Percentiles rank a stretch among this genome's conserved stretches.
These are phyloP conservation scores for Minunthozetes semirufus DNA, from an alignment of 2,888 invertebrate genomes.

Conservation along the genomic window DNA sequence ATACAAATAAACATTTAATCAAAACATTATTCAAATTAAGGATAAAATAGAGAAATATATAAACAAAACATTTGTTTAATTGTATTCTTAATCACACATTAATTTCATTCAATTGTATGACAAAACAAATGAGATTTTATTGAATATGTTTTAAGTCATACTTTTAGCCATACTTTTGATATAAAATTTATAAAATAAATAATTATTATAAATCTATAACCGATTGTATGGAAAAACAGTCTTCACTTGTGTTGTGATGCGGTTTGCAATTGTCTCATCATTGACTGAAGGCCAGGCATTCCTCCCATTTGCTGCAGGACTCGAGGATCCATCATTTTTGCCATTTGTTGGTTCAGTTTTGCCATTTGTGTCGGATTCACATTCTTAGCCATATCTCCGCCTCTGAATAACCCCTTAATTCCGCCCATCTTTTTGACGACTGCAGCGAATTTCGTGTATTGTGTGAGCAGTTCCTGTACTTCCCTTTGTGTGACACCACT, in stretches of 20 bases:
- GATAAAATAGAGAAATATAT: too few species aligned
- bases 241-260: conserved; percentile 42
- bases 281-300: conserved; percentile 88
- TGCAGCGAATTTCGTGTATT: conserved; percentile 98
- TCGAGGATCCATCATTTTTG: conserved; percentile 99
- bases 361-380: conserved; percentile 98
- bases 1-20: too few species aligned
- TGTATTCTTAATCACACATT: neutral
- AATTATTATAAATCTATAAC: neutral
- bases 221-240: neutral
- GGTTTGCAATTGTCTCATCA: conserved; percentile 85
- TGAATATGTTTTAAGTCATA: neutral
- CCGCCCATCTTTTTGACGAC: conserved; percentile 99
- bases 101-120: neutral
- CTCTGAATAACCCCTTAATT: conserved; percentile 94
- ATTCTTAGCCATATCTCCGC: conserved; percentile 97
- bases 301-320: conserved; percentile 95
- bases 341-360: conserved; percentile 98
- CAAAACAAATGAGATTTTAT: neutral
- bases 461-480: conserved; percentile 92
- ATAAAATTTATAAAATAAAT: conserved; percentile 17
- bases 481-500: conserved; percentile 89
- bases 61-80: neutral
- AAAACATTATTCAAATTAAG: too few species aligned
- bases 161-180: conserved; percentile 5